Conservation (phyloP, 1,140 invertebrate genomes). For the Ceratina japonica region DNA sequence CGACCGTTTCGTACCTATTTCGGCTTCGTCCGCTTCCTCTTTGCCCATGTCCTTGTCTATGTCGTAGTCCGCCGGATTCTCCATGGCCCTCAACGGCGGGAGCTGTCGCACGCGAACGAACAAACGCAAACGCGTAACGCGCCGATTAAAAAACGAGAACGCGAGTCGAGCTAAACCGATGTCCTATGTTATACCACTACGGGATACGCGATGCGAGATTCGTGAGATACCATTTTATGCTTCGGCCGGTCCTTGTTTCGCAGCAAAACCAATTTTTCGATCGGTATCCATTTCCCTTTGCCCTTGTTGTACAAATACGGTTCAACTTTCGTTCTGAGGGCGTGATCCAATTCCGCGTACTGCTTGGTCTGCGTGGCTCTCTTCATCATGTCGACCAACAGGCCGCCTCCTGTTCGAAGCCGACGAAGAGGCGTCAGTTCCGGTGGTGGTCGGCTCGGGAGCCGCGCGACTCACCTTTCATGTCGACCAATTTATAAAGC, state of each 20-base stretch:
- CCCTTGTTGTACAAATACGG: constrained; percentile 97
- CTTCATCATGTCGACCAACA: constrained; percentile 96
- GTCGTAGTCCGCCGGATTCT: constrained; percentile 91
- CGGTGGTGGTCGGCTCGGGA: no score
- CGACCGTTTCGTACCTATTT: no score
- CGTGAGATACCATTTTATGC: constrained; percentile 85
- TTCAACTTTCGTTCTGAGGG: constrained; percentile 93
- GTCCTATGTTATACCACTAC: no score
- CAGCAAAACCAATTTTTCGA: constrained; percentile 91
- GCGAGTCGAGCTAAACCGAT: constrained; percentile 6
- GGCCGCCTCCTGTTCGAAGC: constrained; percentile 87
- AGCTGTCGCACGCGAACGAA: constrained; percentile 78
- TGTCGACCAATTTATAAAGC: constrained; percentile 91
- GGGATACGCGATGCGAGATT: no score
- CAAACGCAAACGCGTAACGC: not conserved
- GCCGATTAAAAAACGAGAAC: not conserved
- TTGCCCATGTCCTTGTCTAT: constrained; percentile 84
- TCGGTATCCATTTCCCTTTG: constrained; percentile 91
- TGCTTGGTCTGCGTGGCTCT: constrained; percentile 92
- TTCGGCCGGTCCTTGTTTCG: constrained; percentile 92
- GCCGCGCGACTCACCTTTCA: constrained; percentile 90
- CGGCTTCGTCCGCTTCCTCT: constrained; percentile 69
- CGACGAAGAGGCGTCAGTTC: no score
- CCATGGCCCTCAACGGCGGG: constrained; percentile 86
- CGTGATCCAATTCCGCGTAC: constrained; percentile 92